Percentiles rank a stretch among this genome's conserved stretches.
Evolutionary conservation across 2,797 vertebrate species (phyloP).

Genomic region (Podargus strigoides): DNA sequence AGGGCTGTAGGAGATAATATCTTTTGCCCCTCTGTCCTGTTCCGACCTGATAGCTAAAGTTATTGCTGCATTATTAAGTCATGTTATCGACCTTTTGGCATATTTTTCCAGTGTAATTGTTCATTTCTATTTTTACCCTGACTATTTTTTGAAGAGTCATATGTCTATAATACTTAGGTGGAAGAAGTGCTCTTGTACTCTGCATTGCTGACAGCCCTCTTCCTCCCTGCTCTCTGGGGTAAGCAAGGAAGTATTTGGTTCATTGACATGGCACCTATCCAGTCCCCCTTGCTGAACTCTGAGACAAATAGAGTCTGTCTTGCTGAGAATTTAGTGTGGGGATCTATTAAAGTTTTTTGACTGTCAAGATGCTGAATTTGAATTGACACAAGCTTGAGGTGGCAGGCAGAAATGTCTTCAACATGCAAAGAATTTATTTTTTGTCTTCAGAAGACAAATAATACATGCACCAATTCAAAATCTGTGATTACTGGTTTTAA

Average conservation of each 20-base stretch:
- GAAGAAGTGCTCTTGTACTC: background rate
- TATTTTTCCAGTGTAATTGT: background rate
- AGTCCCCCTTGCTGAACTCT: background rate
- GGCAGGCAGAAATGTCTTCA: background rate
- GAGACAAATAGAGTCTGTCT: background rate
- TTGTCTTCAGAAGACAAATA: background rate
- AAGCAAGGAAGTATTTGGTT: background rate
- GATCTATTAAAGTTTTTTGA: background rate
- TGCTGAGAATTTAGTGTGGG: background rate
- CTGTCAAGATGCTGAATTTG: background rate
- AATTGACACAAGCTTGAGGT: background rate
- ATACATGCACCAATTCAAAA: background rate
- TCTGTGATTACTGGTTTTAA: background rate
- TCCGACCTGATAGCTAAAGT: background rate
- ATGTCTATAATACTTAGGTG: background rate
- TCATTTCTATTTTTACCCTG: background rate
- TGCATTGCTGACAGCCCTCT: background rate
- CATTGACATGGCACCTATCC: background rate
- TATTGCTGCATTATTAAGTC: background rate
- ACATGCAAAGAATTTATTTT: background rate
- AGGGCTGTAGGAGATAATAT: background rate
- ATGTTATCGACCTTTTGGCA: background rate
- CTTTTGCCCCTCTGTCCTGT: background rate
- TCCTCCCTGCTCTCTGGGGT: background rate
- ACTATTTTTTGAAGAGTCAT: background rate